Evolutionary conservation across 1,140 invertebrate genomes (phyloP).

Genomic region (Arctopsyche grandis): DNA sequence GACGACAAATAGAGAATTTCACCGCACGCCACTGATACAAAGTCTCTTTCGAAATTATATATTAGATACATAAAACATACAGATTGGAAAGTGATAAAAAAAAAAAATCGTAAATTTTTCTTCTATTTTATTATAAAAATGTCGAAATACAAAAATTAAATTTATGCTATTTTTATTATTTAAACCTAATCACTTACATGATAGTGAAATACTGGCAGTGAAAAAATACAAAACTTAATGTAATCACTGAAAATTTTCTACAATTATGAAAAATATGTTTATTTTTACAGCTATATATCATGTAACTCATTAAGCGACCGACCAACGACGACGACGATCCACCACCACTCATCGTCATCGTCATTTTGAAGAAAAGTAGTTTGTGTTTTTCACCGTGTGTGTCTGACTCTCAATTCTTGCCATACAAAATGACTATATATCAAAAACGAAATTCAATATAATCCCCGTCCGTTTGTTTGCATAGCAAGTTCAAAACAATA

Average conservation of each 20-base stretch:
- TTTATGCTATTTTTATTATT: slow-evolving; percentile 62
- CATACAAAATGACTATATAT: neutral
- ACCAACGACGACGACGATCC: no score
- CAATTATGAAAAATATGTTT: slow-evolving; percentile 48
- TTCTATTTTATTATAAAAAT: slow-evolving; percentile 57
- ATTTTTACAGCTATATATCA: slow-evolving; percentile 21
- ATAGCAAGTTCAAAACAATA: neutral
- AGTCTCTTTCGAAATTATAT: no score
- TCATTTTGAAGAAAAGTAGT: neutral
- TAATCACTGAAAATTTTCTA: slow-evolving; percentile 42
- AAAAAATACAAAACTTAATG: slow-evolving; percentile 63
- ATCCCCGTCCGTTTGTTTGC: no score
- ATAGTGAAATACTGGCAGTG: slow-evolving; percentile 69
- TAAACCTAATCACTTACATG: slow-evolving; percentile 55
- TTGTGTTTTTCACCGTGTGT: neutral
- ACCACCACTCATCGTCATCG: neutral
- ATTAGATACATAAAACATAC: no score
- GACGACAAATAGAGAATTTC: no score
- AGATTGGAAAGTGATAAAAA: no score
- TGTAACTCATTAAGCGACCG: neutral
- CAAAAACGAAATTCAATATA: slow-evolving; percentile 18
- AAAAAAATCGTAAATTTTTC: neutral
- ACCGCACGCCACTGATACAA: no score
- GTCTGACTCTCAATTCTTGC: neutral
- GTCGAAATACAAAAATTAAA: slow-evolving; percentile 63